These are phyloP conservation scores for Trypoxylus dichotomus DNA, from an alignment of 1,140 invertebrate species.

Conservation along the genomic window DNA sequence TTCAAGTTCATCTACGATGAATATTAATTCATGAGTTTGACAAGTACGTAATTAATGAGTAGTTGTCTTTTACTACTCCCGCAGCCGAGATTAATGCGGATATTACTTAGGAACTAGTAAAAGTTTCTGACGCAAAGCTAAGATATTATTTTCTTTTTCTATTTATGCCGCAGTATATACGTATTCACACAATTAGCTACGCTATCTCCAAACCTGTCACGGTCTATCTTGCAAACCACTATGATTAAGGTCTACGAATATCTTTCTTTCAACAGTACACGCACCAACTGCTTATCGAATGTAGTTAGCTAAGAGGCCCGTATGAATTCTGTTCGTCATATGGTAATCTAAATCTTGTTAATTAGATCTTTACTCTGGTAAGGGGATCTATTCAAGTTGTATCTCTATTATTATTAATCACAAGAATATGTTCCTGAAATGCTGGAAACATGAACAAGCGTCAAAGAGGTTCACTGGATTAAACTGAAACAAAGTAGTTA, in stretches of 20 bases:
- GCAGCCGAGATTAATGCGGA: too few relatives aligned
- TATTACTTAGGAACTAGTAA: too few relatives aligned
- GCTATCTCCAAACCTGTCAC: too few relatives aligned
- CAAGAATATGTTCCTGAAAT: not conserved
- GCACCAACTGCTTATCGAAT: not conserved
- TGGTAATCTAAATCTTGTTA: not conserved
- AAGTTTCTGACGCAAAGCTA: too few relatives aligned
- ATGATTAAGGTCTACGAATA: not conserved
- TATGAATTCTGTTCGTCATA: not conserved
- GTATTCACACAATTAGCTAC: too few relatives aligned
- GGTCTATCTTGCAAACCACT: not conserved
- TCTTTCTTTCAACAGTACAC: not conserved
- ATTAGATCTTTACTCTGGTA: not conserved
- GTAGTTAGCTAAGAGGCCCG: not conserved
- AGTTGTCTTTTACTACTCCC: too few relatives aligned
- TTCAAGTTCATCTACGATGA: not conserved
- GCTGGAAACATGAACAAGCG: not conserved
- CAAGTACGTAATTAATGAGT: not conserved
- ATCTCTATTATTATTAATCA: not conserved
- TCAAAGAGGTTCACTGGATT: not conserved
- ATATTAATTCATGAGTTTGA: not conserved
- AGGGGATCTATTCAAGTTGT: not conserved
- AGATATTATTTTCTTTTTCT: too few relatives aligned
- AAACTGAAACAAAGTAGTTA: not conserved
- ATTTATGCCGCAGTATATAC: too few relatives aligned